These are phyloP conservation scores for Melanocharis versteri DNA, from an alignment of 2,113 vertebrate species.

Conservation along the genomic window DNA sequence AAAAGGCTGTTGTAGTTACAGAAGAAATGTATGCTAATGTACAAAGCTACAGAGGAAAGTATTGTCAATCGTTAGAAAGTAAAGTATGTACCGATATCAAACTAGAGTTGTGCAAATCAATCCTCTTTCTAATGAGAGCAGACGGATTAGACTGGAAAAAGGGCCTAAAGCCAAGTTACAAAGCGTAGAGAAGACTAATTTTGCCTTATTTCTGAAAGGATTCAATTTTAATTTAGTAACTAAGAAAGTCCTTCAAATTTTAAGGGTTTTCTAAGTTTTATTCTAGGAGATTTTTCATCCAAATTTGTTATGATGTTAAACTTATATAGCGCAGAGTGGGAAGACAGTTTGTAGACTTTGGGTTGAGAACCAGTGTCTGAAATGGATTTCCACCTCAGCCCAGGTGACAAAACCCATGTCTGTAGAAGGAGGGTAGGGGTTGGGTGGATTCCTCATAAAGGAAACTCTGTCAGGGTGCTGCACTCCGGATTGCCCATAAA, in stretches of 20 bases:
- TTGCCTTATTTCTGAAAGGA: not conserved
- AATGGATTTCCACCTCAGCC: not conserved
- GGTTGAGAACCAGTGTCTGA: not conserved
- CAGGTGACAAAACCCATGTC: fast-evolving
- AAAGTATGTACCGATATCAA: not conserved
- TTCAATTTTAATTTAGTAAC: not conserved
- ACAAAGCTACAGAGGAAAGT: not conserved
- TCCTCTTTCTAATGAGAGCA: not conserved
- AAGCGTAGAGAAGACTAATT: not conserved
- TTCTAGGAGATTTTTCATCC: not conserved
- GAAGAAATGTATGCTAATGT: not conserved
- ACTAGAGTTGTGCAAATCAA: not conserved
- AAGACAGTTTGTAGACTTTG: not conserved
- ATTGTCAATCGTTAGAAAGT: not conserved
- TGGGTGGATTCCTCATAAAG: not conserved
- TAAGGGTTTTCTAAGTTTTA: not conserved
- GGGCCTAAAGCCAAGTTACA: not conserved
- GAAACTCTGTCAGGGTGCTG: not conserved
- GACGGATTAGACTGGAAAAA: not conserved
- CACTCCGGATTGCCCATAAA: too few species aligned
- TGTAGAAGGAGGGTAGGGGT: not conserved
- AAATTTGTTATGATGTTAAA: fast-evolving
- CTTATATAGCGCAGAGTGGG: too few species aligned
- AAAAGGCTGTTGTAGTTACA: not conserved
- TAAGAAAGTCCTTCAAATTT: not conserved